phyloP scores from a whole-genome alignment of 2,888 invertebrate species.

The Andrena minutula region DNA sequence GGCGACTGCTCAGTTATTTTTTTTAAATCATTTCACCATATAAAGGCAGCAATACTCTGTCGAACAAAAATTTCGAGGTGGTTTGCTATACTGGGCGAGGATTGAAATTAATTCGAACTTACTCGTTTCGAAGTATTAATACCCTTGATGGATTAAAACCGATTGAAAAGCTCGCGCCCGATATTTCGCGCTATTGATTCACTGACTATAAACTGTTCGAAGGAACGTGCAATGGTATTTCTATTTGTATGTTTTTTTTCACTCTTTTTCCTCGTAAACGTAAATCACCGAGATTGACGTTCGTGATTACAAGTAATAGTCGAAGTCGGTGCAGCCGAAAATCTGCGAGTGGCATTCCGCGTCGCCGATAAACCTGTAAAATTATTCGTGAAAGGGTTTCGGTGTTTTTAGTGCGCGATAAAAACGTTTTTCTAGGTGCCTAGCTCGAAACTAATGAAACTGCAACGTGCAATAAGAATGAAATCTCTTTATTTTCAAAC shows the following conservation, averaged over 20 bases:
- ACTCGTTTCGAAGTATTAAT: background rate
- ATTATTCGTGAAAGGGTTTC: slow-evolving; percentile 51
- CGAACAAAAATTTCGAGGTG: background rate
- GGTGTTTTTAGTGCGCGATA: slow-evolving; percentile 32
- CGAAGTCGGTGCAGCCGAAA: slow-evolving; percentile 19
- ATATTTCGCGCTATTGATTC: slow-evolving; percentile 27
- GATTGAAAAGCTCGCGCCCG: background rate
- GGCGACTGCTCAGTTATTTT: background rate
- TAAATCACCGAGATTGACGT: slow-evolving; percentile 29
- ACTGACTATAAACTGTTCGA: background rate
- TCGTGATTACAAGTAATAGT: slow-evolving; percentile 14
- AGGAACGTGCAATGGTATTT: background rate
- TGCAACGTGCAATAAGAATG: background rate
- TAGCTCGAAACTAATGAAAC: slow-evolving; percentile 25
- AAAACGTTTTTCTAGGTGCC: slow-evolving; percentile 14
- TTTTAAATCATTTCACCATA: background rate
- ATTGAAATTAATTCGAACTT: slow-evolving; percentile 26
- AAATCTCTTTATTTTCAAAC: slow-evolving; percentile 18
- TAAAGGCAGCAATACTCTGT: background rate
- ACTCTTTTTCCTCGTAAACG: background rate
- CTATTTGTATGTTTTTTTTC: background rate
- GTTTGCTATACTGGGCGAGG: background rate
- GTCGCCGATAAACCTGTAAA: slow-evolving; percentile 36
- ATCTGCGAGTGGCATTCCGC: slow-evolving; percentile 38
- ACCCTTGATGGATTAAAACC: slow-evolving; percentile 46